A percentile compares a stretch with the other conserved stretches of the same genome.
Evolutionary conservation across 2,113 vertebrate species (phyloP).

Genomic region (Danio rerio): GRCz12tu NC_133197.1:15760501-15761000

Average conservation of each 20-base stretch:
- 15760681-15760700: slow-evolving; percentile 95
- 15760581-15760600: slow-evolving; percentile 97
- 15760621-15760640: slow-evolving; percentile 92
- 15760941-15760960: slow-evolving; percentile 63
- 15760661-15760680: slow-evolving; percentile 90
- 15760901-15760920: slow-evolving; percentile 61
- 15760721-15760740: slow-evolving; percentile 98
- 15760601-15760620: slow-evolving; percentile 91
- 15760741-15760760: slow-evolving; percentile 97
- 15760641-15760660: slow-evolving; percentile 93
- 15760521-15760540: slow-evolving; percentile 97
- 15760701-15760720: slow-evolving; percentile 99
- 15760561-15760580: slow-evolving; percentile 95
- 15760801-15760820: slow-evolving; percentile 91
- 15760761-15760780: slow-evolving; percentile 95
- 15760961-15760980: slow-evolving; percentile 57
- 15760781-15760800: slow-evolving; percentile 96
- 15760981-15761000: slow-evolving; percentile 33
- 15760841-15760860: slow-evolving; percentile 82
- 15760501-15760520: slow-evolving; percentile 96
- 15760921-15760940: slow-evolving; percentile 54
- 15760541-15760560: slow-evolving; percentile 95
- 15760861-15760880: slow-evolving; percentile 95
- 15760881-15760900: slow-evolving; percentile 82
- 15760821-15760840: slow-evolving; percentile 81